Conservation (phyloP, 2,888 invertebrate species). For the Nasonia oneida region DNA sequence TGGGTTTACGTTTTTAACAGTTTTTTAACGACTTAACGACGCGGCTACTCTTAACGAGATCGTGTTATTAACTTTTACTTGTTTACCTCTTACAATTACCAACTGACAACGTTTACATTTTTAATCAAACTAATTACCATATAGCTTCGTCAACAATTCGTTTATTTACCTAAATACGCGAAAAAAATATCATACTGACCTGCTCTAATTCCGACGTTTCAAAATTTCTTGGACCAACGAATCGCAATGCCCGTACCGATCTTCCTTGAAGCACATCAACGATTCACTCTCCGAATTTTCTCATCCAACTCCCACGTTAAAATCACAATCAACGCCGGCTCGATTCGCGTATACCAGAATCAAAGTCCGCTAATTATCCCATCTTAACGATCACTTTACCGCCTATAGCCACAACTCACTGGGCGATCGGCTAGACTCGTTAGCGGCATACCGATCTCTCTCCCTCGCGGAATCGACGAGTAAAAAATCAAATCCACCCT, state of each 20-base stretch:
- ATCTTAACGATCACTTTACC: not conserved
- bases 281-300: not conserved
- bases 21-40: too few relatives aligned
- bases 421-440: not conserved
- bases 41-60: too few relatives aligned
- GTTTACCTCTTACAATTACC: too few relatives aligned
- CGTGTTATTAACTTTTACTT: too few relatives aligned
- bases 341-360: too few relatives aligned
- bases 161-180: not conserved
- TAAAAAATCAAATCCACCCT: conserved; percentile 2
- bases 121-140: too few relatives aligned
- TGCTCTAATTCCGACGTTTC: conserved; percentile 6
- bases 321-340: not conserved
- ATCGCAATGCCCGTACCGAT: not conserved
- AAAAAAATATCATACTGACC: conserved; percentile 27
- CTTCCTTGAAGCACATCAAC: not conserved
- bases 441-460: conserved; percentile 1
- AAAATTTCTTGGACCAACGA: conserved; percentile 1
- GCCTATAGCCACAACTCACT: not conserved
- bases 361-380: not conserved
- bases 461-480: not conserved
- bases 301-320: not conserved
- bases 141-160: too few relatives aligned
- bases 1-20: too few relatives aligned
- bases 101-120: too few relatives aligned